Evolutionary conservation across 2,113 vertebrate genomes (phyloP).

Genomic region (Odocoileus virginianus): DNA sequence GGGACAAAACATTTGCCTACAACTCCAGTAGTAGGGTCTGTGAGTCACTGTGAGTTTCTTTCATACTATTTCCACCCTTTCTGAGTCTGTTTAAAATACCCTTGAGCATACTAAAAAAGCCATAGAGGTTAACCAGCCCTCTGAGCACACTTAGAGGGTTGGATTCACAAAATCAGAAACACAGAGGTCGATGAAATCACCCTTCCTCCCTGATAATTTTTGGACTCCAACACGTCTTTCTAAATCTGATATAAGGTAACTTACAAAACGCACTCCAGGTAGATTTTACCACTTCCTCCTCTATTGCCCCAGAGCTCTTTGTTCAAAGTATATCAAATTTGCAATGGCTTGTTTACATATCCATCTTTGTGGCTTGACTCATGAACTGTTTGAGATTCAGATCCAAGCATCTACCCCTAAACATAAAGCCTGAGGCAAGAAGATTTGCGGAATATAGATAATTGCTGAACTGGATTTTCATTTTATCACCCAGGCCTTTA

Average conservation of each 20-base stretch:
- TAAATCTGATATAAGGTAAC: not conserved
- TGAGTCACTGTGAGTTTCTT: not conserved
- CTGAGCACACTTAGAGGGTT: not conserved
- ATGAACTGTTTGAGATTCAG: not conserved
- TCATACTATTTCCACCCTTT: not conserved
- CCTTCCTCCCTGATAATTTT: not conserved
- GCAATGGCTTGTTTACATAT: not conserved
- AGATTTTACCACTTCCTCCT: not conserved
- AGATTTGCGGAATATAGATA: not conserved
- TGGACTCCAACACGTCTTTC: not conserved
- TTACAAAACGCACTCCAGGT: not conserved
- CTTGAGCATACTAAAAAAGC: not conserved
- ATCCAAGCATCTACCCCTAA: not conserved
- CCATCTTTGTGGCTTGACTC: not conserved
- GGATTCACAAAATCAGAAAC: not conserved
- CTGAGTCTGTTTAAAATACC: not conserved
- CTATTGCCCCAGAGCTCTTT: not conserved
- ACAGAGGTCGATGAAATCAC: rapidly evolving
- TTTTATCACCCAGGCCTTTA: not conserved
- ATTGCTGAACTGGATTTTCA: not conserved
- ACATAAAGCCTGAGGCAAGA: not conserved
- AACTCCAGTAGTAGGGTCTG: not conserved
- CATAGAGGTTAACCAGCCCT: not conserved
- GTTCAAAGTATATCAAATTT: not conserved
- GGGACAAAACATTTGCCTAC: not conserved